A percentile compares a stretch with the other conserved stretches of the same genome.
Evolutionary conservation across 1,140 invertebrate genomes (phyloP).

Genomic region (Drosophila repleta): DNA sequence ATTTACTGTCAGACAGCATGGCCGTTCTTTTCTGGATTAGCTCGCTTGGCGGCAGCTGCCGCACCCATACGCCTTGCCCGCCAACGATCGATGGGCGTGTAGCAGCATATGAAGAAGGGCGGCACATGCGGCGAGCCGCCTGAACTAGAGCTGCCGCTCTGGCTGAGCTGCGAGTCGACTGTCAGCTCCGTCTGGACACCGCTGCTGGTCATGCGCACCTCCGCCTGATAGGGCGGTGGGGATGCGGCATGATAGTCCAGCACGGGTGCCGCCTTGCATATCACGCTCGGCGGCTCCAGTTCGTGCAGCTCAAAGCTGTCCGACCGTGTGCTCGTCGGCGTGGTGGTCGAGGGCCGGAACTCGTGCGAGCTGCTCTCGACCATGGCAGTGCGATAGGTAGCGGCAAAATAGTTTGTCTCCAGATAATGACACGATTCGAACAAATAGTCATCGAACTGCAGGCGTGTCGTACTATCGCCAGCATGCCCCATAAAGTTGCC

Average conservation of each 20-base stretch:
- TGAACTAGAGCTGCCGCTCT: slow-evolving; percentile 24
- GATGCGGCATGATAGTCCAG: slow-evolving; percentile 6
- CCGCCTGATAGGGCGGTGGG: slow-evolving; percentile 28
- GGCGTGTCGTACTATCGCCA: slow-evolving; percentile 38
- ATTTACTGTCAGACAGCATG: slow-evolving; percentile 71
- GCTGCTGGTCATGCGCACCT: slow-evolving; percentile 75
- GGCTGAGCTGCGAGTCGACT: slow-evolving; percentile 65
- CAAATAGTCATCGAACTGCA: slow-evolving; percentile 83
- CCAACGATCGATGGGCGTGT: slow-evolving; percentile 81
- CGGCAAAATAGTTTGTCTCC: slow-evolving; percentile 83
- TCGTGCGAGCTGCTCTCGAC: slow-evolving; percentile 81
- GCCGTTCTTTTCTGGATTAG: slow-evolving; percentile 26
- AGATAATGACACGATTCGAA: slow-evolving; percentile 83
- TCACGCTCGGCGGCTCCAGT: slow-evolving; percentile 70
- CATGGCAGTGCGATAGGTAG: slow-evolving; percentile 84
- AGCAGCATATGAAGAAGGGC: slow-evolving; percentile 81
- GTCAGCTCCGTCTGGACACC: slow-evolving; percentile 79
- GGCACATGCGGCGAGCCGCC: slow-evolving; percentile 45
- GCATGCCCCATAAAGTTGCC: slow-evolving; percentile 45
- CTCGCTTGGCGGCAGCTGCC: slow-evolving; percentile 28
- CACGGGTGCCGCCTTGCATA: slow-evolving; percentile 68
- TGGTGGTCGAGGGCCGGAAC: slow-evolving; percentile 79
- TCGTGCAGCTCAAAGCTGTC: slow-evolving; percentile 79
- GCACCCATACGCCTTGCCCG: slow-evolving; percentile 65
- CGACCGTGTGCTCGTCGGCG: slow-evolving; percentile 64